Percentiles rank a stretch among this genome's conserved stretches.
Conservation (phyloP, 2,797 vertebrate species). For the Kryptolebias ocellatus region DNA sequence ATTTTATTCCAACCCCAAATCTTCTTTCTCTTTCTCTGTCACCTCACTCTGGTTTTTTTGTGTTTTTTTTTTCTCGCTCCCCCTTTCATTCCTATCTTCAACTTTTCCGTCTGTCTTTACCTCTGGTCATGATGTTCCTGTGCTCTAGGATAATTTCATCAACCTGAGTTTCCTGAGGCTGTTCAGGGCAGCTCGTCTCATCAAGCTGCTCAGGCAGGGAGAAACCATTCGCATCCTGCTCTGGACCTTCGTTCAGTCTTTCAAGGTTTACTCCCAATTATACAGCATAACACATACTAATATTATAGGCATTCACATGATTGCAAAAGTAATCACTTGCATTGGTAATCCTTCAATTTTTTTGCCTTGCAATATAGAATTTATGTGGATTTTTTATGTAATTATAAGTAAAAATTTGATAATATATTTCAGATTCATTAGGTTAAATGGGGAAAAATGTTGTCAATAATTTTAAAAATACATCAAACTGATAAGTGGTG, state of each 20-base stretch:
- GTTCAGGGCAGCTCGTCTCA: slow-evolving; percentile 96
- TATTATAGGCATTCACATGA: slow-evolving; percentile 3
- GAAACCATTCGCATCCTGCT: slow-evolving; percentile 97
- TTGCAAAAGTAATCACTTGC: no score
- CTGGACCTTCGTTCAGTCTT: slow-evolving; percentile 97
- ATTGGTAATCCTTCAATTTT: no score
- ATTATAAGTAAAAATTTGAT: no score
- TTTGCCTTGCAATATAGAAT: no score
- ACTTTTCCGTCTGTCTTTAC: slow-evolving; percentile 39
- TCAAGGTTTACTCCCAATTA: slow-evolving; percentile 85
- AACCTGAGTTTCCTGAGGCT: slow-evolving; percentile 97
- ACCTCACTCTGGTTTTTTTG: slow-evolving; percentile 34
- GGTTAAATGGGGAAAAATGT: no score
- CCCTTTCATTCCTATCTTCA: slow-evolving; percentile 17
- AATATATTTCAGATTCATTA: no score
- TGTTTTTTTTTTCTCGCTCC: slow-evolving; percentile 6
- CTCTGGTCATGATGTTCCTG: slow-evolving; percentile 40
- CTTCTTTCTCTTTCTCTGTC: slow-evolving; percentile 22
- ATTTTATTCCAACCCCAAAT: slow-evolving; percentile 54
- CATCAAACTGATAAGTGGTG: no score
- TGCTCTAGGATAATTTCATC: slow-evolving; percentile 93
- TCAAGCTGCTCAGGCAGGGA: slow-evolving; percentile 95
- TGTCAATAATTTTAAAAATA: no score
- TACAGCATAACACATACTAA: slow-evolving; percentile 15
- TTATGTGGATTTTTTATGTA: no score